Evolutionary conservation across 2,888 invertebrate genomes (phyloP).

Genomic region (Tetrapedia diversipes): DNA sequence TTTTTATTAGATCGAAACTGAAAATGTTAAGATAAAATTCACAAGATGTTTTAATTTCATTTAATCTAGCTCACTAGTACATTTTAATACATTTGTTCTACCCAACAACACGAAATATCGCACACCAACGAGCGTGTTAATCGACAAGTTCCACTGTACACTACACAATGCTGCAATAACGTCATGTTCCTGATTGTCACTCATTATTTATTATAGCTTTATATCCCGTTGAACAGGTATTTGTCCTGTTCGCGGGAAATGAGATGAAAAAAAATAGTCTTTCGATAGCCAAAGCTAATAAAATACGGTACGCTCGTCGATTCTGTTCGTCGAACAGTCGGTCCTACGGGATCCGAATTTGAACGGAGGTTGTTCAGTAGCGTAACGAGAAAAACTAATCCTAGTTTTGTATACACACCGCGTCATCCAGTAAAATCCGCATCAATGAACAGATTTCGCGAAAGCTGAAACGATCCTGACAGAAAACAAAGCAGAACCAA

Average conservation of each 20-base stretch:
- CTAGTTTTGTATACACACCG: constrained; percentile 42
- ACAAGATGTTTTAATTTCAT: too few relatives aligned
- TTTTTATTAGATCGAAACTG: not conserved
- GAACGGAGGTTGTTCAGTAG: constrained; percentile 3
- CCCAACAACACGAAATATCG: not conserved
- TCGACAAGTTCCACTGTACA: not conserved
- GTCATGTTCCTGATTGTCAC: constrained; percentile 20
- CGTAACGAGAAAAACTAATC: constrained; percentile 18
- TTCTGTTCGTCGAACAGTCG: constrained; percentile 30
- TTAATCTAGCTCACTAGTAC: too few relatives aligned
- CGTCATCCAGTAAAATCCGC: not conserved
- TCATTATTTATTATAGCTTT: constrained; percentile 6
- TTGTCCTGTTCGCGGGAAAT: not conserved
- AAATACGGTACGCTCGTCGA: constrained; percentile 40
- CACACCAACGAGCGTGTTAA: not conserved
- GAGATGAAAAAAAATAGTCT: not conserved
- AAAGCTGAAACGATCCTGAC: too few relatives aligned
- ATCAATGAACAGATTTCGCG: not conserved
- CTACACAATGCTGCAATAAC: constrained; percentile 5
- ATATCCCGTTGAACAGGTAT: not conserved
- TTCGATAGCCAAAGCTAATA: not conserved
- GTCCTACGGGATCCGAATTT: constrained; percentile 20
- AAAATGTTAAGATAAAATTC: too few relatives aligned
- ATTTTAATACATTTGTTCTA: too few relatives aligned
- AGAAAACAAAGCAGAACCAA: not conserved